These are phyloP conservation scores for Ametastegia equiseti DNA, from an alignment of 2,888 invertebrate genomes.

Conservation along the genomic window DNA sequence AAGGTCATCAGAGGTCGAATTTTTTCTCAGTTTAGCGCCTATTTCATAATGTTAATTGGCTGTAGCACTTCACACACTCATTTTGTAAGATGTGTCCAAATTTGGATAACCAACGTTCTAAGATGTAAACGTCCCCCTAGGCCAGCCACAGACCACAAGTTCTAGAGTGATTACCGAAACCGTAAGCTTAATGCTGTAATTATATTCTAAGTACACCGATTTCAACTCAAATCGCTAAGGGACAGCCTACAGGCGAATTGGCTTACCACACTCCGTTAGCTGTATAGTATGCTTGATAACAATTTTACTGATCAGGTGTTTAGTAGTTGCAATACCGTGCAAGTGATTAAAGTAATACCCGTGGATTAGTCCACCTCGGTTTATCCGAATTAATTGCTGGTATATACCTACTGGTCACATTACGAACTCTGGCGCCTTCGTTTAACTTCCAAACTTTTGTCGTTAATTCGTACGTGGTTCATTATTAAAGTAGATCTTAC, in stretches of 20 bases:
- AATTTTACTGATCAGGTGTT: slow-evolving; percentile 25
- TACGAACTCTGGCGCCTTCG: not conserved
- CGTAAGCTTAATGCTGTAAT: not conserved
- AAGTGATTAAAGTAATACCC: slow-evolving; percentile 16
- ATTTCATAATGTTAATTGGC: too few relatives aligned
- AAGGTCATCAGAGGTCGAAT: too few relatives aligned
- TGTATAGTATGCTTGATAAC: not conserved
- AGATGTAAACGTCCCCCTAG: not conserved
- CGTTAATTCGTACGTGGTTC: not conserved
- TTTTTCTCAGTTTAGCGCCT: too few relatives aligned
- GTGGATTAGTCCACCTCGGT: not conserved
- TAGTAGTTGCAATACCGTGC: slow-evolving; percentile 8
- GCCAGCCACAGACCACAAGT: not conserved
- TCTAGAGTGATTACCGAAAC: not conserved
- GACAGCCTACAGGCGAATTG: not conserved
- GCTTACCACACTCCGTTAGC: not conserved
- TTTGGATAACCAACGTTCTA: not conserved
- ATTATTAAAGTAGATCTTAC: not conserved
- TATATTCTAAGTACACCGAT: not conserved
- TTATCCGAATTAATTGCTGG: slow-evolving; percentile 1
- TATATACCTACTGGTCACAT: not conserved
- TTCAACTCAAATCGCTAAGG: slow-evolving; percentile 6
- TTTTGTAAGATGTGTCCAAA: too few relatives aligned
- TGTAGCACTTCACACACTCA: too few relatives aligned
- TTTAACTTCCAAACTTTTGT: not conserved